Conservation (phyloP, 2,888 invertebrate species). For the Epirrhoe alternata region DNA sequence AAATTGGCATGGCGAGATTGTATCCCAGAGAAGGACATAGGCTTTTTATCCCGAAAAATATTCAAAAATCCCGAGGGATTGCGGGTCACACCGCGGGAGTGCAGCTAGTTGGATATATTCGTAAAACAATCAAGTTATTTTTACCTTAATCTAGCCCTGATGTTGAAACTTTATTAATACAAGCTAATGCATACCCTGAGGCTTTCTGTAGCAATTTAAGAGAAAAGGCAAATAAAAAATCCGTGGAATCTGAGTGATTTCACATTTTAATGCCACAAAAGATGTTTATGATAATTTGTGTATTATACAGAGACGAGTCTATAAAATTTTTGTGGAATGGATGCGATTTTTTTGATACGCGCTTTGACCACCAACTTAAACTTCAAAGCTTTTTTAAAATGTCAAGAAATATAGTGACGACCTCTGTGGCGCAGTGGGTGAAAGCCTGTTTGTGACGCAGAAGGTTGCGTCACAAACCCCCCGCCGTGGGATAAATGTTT, state of each 20-base stretch:
- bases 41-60: too few relatives aligned
- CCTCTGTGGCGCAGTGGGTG: too few relatives aligned
- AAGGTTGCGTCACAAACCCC: too few relatives aligned
- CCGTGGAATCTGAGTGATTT: slow-evolving; percentile 33
- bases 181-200: slow-evolving; percentile 44
- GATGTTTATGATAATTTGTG: slow-evolving; percentile 12
- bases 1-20: too few relatives aligned
- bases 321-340: background rate
- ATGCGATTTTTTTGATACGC: background rate
- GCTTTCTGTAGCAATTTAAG: slow-evolving; percentile 41
- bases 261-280: slow-evolving; percentile 13
- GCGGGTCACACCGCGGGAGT: too few relatives aligned
- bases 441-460: too few relatives aligned
- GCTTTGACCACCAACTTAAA: background rate
- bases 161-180: slow-evolving; percentile 48
- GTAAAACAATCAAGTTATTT: background rate
- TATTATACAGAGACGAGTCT: slow-evolving; percentile 1
- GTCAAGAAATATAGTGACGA: too few relatives aligned
- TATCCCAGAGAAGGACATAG: too few relatives aligned
- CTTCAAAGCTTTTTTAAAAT: too few relatives aligned
- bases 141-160: slow-evolving; percentile 28
- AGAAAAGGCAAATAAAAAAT: slow-evolving; percentile 38
- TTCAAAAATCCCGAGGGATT: too few relatives aligned
- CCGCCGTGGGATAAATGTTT: too few relatives aligned
- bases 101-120: too few relatives aligned